Evolutionary conservation across 1,140 invertebrate species (phyloP).

Genomic region (Contarinia nasturtii): DNA sequence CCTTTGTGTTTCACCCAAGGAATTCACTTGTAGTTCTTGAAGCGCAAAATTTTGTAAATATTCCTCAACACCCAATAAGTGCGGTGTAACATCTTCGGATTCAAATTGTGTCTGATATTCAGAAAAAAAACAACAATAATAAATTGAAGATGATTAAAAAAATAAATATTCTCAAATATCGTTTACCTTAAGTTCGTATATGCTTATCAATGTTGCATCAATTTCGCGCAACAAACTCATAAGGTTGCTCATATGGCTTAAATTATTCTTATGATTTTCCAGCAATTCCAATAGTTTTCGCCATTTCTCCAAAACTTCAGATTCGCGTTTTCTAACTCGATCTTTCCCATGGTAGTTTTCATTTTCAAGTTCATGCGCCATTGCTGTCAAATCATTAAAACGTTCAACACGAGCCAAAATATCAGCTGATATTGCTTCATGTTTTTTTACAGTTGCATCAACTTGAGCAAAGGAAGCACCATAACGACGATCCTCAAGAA

Average conservation of each 20-base stretch:
- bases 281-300: conserved; percentile 64
- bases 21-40: conserved; percentile 75
- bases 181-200: conserved; percentile 51
- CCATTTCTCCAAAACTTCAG: conserved; percentile 79
- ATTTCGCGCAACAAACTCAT: conserved; percentile 79
- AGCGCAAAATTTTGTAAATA: conserved; percentile 82
- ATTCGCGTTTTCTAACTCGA: conserved; percentile 59
- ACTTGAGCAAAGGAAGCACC: conserved; percentile 81
- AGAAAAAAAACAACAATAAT: conserved; percentile 2
- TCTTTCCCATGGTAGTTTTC: conserved; percentile 87
- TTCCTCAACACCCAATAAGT: conserved; percentile 84
- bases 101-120: conserved; percentile 47
- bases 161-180: conserved; percentile 12
- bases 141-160: too few relatives aligned
- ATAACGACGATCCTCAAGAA: conserved; percentile 80
- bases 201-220: conserved; percentile 68
- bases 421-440: conserved; percentile 94
- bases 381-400: conserved; percentile 79
- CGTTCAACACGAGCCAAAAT: conserved; percentile 87
- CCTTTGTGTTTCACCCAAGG: conserved; percentile 62
- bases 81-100: conserved; percentile 76
- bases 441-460: conserved; percentile 94
- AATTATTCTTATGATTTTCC: conserved; percentile 63
- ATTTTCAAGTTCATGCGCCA: conserved; percentile 74
- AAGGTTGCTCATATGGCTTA: conserved; percentile 55